Conservation (phyloP, 2,113 vertebrate genomes). For the Phalacrocorax brasilianus region DNA sequence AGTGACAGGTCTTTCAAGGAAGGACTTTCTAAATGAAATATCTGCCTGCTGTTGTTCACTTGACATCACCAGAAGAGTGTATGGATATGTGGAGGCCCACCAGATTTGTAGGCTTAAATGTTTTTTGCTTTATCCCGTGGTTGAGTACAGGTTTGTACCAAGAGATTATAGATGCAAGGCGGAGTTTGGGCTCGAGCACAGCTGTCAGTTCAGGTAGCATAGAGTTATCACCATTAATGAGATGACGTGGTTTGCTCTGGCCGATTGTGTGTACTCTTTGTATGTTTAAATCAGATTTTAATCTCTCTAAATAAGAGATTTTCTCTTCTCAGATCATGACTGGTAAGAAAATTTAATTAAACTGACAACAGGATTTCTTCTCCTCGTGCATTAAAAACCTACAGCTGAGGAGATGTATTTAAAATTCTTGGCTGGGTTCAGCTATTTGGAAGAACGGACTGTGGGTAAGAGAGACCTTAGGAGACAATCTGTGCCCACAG, state of each 20-base stretch:
- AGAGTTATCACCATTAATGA: background rate
- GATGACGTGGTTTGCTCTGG: background rate
- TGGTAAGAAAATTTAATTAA: background rate
- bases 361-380: background rate
- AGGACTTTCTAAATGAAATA: background rate
- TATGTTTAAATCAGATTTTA: background rate
- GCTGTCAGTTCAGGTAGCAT: background rate
- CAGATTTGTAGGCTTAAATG: background rate
- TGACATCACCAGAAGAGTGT: background rate
- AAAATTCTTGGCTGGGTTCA: background rate
- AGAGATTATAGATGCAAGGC: background rate
- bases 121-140: background rate
- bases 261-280: background rate
- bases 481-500: background rate
- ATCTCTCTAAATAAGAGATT: background rate
- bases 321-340: background rate
- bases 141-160: background rate
- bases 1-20: background rate
- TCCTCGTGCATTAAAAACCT: background rate
- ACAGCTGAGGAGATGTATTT: background rate
- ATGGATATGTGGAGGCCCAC: background rate
- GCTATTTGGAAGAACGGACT: background rate
- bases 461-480: background rate
- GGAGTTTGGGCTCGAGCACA: background rate
- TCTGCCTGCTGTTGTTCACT: background rate